Evolutionary conservation across 2,113 vertebrate genomes (phyloP), one percentile per base, ranked within the genome.

Genomic region (Paramormyrops kingsleyae): DNA sequence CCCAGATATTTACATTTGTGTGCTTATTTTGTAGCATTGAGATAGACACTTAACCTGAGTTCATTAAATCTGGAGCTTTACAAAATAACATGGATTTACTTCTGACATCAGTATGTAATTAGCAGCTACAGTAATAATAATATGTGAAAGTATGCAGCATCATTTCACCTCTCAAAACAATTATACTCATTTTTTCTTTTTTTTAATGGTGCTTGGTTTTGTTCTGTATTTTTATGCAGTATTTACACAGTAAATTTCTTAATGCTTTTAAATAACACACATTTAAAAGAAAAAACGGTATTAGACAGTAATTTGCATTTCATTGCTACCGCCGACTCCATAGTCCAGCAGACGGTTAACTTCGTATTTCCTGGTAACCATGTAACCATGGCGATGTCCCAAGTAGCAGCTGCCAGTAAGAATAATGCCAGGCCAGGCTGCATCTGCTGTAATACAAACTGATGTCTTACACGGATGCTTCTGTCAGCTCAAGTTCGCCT

Each of bases 301-400:
- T 84, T 47, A 84, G 21, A 10, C 21, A 47, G 83, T 21, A 47
- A 74, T 66, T 49, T 5, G 9, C 83, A 49, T 86, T 86, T 50
- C 47, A 50, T 50, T 0, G 4, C 24, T 86, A 2, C 21, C 1
- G 17, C 10, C 56, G 85, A 7, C 53, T 31, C 50, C 24, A 27
- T 31, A 53, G 52, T 89, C 39, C 62, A 87, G 27, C 85, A 53
- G 59, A 90, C 19, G 47, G 89, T 46, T 90, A 77, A 80, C 62
- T 50, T 77, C 24, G 5, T 35, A 47, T 46, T 77, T 90, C 89
- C 66, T 47, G 39, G 89, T 88, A 87, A 87, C 89, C 85, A 90
- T 53, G 89, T 87, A 77, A 77, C 59, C 89, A 87, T 90, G 66
- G 89, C 74, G 47, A 90, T 47, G 27, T 74, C 46, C 83, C 84